Evolutionary conservation across 1,140 invertebrate genomes (phyloP).

Genomic region (Nymphalis io): DNA sequence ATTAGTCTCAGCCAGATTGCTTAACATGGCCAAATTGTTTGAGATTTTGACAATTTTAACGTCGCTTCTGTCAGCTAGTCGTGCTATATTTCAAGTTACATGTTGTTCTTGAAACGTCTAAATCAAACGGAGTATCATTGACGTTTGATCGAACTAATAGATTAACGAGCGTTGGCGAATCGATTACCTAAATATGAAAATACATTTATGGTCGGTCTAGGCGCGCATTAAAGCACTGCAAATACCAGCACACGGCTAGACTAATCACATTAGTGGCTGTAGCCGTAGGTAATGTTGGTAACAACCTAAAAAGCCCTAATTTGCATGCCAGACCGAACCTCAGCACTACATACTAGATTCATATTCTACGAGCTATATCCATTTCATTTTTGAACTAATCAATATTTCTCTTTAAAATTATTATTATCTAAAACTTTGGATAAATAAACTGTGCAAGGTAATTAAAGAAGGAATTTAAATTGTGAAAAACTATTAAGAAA

Average conservation of each 20-base stretch:
- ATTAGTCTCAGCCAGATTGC: slow-evolving; percentile 43
- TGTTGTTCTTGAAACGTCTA: neutral
- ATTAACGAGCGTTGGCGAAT: slow-evolving; percentile 33
- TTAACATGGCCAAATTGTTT: slow-evolving; percentile 25
- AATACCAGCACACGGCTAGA: slow-evolving; percentile 58
- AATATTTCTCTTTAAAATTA: neutral
- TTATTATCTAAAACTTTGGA: too few relatives aligned
- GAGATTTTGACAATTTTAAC: slow-evolving; percentile 17
- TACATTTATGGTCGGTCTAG: slow-evolving; percentile 48
- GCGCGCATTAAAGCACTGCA: slow-evolving; percentile 59
- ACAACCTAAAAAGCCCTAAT: slow-evolving; percentile 63
- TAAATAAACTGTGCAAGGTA: too few relatives aligned
- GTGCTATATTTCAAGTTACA: neutral
- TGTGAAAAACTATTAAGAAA: neutral
- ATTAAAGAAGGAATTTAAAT: too few relatives aligned
- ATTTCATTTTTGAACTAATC: slow-evolving; percentile 18
- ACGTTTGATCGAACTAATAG: slow-evolving; percentile 13
- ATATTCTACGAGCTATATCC: slow-evolving; percentile 23
- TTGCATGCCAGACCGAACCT: slow-evolving; percentile 50
- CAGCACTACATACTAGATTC: slow-evolving; percentile 17
- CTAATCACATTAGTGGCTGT: slow-evolving; percentile 69
- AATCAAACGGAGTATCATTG: slow-evolving; percentile 14
- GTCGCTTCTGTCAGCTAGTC: neutral
- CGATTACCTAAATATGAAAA: slow-evolving; percentile 56
- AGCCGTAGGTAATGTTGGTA: slow-evolving; percentile 60